Conservation (phyloP, 2,113 vertebrate species). For the Boulengeromyrus knoepffleri region DNA sequence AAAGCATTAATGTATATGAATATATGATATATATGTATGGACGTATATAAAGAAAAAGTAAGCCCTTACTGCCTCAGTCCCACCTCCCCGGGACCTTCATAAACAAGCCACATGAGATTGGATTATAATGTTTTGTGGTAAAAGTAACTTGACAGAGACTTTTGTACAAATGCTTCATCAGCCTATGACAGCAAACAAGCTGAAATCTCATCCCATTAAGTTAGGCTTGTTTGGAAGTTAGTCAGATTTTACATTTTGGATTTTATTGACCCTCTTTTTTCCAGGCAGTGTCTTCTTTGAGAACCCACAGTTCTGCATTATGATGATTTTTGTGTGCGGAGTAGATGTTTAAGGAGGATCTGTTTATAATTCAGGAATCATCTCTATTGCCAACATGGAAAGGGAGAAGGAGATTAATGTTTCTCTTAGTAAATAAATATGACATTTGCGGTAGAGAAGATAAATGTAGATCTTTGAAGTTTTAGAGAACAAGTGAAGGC, state of each 20-base stretch:
- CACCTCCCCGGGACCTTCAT: neutral
- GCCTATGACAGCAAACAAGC: neutral
- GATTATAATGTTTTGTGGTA: neutral
- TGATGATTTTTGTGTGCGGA: neutral
- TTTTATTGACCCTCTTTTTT: neutral
- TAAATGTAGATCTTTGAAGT: neutral
- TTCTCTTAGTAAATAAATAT: neutral
- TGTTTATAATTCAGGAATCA: neutral
- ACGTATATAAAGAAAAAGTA: neutral
- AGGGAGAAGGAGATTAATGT: neutral
- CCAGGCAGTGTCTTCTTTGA: neutral
- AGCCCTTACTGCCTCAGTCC: neutral
- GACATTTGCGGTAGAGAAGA: neutral
- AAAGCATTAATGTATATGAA: neutral
- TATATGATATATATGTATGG: neutral
- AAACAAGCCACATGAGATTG: neutral
- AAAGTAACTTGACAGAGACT: neutral
- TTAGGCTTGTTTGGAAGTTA: neutral
- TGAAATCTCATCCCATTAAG: neutral
- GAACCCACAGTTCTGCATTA: neutral
- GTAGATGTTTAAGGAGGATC: neutral
- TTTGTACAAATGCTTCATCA: neutral
- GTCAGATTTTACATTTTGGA: neutral
- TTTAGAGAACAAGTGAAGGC: neutral
- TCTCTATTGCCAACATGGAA: neutral